Percentiles rank a stretch among this genome's conserved stretches.
phyloP scores from a whole-genome alignment of 1,140 invertebrate genomes.

The Drosophila parabipectinata region DNA sequence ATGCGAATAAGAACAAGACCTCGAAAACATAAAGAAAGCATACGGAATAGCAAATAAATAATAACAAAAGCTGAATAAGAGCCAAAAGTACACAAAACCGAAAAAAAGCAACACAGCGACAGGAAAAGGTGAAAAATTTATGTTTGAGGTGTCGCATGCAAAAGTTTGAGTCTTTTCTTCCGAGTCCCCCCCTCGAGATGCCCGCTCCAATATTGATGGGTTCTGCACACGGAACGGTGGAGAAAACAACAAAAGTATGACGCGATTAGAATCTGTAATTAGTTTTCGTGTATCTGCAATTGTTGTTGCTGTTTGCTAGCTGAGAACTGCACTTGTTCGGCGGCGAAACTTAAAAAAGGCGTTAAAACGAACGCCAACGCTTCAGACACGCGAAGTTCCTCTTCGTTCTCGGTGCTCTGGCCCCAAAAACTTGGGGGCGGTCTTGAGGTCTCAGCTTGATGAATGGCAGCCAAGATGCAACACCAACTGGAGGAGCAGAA shows the following conservation, averaged over 20 bases:
- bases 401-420: constrained; percentile 1
- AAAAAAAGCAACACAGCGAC: constrained; percentile 30
- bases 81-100: constrained; percentile 28
- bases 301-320: constrained; percentile 54
- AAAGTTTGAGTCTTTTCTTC: constrained; percentile 25
- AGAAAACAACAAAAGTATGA: constrained; percentile 64
- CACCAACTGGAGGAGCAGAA: constrained; percentile 30
- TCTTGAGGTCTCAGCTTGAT: constrained; percentile 47
- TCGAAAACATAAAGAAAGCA: constrained; percentile 23
- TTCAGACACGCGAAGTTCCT: constrained; percentile 67
- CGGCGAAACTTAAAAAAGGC: constrained; percentile 81
- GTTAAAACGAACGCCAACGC: constrained; percentile 77
- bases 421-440: constrained; percentile 40
- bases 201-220: constrained; percentile 71
- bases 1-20: constrained; percentile 21
- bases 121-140: constrained; percentile 57
- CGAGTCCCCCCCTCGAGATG: neutral
- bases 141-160: constrained; percentile 47
- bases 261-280: constrained; percentile 83
- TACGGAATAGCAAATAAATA: constrained; percentile 48
- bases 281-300: constrained; percentile 83
- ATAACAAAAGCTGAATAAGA: constrained; percentile 44
- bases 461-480: constrained; percentile 61
- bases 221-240: constrained; percentile 63
- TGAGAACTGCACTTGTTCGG: constrained; percentile 80